Conservation (phyloP, 2,113 vertebrate species). For the Mastomys coucha region DNA sequence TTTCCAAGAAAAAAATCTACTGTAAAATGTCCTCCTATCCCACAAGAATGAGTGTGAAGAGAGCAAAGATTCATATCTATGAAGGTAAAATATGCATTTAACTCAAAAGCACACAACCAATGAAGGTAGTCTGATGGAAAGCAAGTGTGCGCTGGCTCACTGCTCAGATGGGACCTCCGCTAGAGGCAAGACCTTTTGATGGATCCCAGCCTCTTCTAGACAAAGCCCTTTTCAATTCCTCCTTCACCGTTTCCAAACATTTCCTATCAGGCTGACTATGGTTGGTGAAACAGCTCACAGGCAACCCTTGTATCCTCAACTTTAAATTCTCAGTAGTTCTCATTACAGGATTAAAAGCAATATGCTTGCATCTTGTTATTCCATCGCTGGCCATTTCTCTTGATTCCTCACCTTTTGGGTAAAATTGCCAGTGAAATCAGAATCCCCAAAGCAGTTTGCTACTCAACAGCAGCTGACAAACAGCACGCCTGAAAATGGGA, state of each 20-base stretch:
- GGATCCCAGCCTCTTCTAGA: neutral
- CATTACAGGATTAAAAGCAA: neutral
- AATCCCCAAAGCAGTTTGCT: neutral
- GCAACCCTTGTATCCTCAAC: neutral
- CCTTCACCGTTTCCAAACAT: neutral
- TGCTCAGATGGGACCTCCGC: neutral
- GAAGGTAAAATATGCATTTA: conserved; percentile 4
- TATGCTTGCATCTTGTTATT: neutral
- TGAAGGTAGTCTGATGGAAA: neutral
- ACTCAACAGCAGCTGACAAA: neutral
- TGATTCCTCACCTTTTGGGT: neutral
- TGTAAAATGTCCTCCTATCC: conserved; percentile 2
- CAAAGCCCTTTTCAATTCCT: neutral
- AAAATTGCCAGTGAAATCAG: neutral
- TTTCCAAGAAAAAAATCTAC: conserved; percentile 38
- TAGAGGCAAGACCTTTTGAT: neutral
- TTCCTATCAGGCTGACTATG: neutral
- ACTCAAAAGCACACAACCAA: neutral
- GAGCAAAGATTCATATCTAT: neutral
- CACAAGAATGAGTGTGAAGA: neutral
- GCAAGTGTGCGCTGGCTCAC: neutral
- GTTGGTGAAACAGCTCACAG: neutral
- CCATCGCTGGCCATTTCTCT: neutral
- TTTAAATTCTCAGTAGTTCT: neutral
- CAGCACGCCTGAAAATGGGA: neutral